Evolutionary conservation across 2,888 invertebrate species (phyloP).

Genomic region (Apoda limacodes): DNA sequence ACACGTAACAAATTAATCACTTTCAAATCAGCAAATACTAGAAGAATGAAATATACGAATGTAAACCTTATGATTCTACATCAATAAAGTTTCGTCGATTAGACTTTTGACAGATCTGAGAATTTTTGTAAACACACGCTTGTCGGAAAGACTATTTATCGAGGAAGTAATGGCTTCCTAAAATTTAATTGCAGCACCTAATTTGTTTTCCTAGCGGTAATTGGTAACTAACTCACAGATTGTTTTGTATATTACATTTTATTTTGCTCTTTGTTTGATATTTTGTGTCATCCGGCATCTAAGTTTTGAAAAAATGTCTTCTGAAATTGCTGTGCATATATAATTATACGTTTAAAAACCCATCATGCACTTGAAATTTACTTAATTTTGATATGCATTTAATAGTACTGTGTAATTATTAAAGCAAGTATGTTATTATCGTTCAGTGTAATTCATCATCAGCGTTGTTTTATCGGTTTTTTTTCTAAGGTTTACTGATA

Average conservation of each 20-base stretch:
- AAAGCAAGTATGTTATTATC: too few species aligned
- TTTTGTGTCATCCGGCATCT: slow-evolving; percentile 47
- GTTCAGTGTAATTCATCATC: too few species aligned
- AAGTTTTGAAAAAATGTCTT: slow-evolving; percentile 48
- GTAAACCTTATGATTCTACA: slow-evolving; percentile 32
- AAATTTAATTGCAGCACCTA: slow-evolving; percentile 66
- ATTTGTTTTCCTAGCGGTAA: too few species aligned
- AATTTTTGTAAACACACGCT: slow-evolving; percentile 72
- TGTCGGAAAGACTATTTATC: slow-evolving; percentile 69
- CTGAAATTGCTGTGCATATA: slow-evolving; percentile 30
- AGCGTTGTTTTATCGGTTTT: too few species aligned
- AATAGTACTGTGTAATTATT: too few species aligned
- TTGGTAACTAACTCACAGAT: too few species aligned
- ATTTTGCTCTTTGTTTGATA: too few species aligned
- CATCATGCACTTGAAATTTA: too few species aligned
- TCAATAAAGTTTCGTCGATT: slow-evolving; percentile 33
- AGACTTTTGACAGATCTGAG: slow-evolving; percentile 52
- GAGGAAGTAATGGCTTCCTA: slow-evolving; percentile 72
- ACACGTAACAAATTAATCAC: slow-evolving; percentile 22
- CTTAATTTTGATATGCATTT: too few species aligned
- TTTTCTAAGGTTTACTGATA: slow-evolving; percentile 7
- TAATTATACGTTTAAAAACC: too few species aligned
- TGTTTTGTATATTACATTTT: too few species aligned
- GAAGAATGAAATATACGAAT: slow-evolving; percentile 35
- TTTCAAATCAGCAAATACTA: slow-evolving; percentile 24